Evolutionary conservation across 2,113 vertebrate genomes (phyloP).

Genomic region (Tonatia bakeri): DNA sequence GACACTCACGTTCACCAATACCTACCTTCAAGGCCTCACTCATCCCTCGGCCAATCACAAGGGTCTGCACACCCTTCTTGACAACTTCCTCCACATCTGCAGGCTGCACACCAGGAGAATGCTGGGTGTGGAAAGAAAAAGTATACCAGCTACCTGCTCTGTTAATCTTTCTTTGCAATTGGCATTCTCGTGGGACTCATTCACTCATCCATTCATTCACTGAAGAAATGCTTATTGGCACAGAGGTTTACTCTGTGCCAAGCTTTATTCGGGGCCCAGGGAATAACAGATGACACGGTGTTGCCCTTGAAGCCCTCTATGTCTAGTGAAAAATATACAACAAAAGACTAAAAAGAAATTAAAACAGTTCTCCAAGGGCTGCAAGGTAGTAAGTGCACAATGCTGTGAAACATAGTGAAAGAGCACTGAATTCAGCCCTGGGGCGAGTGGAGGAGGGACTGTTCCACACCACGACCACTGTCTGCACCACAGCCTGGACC

Average conservation of each 20-base stretch:
- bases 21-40: constrained; percentile 93
- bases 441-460: neutral
- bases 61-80: constrained; percentile 84
- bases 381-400: neutral
- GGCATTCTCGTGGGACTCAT: neutral
- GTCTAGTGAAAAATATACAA: neutral
- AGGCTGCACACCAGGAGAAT: constrained; percentile 93
- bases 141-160: neutral
- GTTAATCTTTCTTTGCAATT: neutral
- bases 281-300: neutral
- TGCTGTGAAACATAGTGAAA: neutral
- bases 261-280: neutral
- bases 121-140: constrained; percentile 80
- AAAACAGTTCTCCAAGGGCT: neutral
- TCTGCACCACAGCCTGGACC: neutral
- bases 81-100: constrained; percentile 94
- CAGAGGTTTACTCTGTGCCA: neutral
- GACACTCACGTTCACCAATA: neutral
- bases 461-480: too few relatives aligned
- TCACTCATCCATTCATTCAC: neutral
- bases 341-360: neutral
- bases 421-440: neutral
- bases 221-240: neutral
- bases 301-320: neutral
- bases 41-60: constrained; percentile 97